A percentile compares a stretch with the other conserved stretches of the same genome.
Conservation (phyloP, 2,113 vertebrate genomes). For the Eidolon helvum region DNA sequence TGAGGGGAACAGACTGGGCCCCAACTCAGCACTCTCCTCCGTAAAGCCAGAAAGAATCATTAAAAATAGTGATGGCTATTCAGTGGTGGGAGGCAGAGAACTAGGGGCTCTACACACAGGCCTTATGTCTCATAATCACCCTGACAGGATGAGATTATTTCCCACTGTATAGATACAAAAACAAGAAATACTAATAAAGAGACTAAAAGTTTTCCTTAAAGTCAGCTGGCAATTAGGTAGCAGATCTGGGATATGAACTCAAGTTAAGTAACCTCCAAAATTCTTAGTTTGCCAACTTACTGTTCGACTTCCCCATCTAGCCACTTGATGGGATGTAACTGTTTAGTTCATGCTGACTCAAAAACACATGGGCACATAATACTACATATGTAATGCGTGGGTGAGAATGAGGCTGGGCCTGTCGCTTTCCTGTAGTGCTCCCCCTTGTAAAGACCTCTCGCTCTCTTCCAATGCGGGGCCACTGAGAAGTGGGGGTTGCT, state of each 20-base stretch:
- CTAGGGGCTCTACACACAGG: background rate
- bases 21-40: background rate
- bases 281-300: background rate
- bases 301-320: background rate
- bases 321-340: background rate
- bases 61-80: background rate
- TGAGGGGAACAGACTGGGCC: too few relatives aligned
- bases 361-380: background rate
- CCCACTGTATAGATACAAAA: background rate
- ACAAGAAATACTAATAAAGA: background rate
- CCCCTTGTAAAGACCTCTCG: background rate
- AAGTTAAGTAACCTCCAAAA: background rate
- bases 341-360: background rate
- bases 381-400: background rate
- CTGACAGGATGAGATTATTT: background rate
- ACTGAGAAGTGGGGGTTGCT: background rate
- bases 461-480: background rate
- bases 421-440: background rate
- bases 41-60: background rate
- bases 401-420: background rate
- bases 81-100: background rate
- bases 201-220: background rate
- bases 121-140: background rate
- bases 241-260: background rate
- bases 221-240: background rate